Conservation (phyloP, 64 coral and sea anemone species). For the Porites lutea region DNA sequence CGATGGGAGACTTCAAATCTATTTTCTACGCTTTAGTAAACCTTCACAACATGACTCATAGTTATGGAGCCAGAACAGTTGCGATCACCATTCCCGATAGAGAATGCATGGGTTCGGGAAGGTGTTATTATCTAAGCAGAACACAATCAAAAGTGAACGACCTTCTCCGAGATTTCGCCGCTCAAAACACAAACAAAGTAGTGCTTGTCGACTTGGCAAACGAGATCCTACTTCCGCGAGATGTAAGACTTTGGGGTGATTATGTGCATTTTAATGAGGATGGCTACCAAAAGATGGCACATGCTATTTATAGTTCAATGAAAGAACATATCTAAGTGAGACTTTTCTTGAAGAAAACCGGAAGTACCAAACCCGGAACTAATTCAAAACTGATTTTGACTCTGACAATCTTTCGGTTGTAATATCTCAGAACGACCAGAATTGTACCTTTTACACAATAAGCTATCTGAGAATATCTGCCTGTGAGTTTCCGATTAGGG, state of each 20-base stretch:
- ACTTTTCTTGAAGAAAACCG: too few relatives aligned
- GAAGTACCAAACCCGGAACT: too few relatives aligned
- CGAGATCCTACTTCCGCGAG: constrained; percentile 4
- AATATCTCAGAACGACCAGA: too few relatives aligned
- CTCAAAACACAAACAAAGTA: constrained; percentile 31
- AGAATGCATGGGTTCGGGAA: constrained; percentile 41
- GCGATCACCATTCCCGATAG: constrained; percentile 70
- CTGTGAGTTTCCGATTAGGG: too few relatives aligned
- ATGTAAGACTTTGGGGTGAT: constrained; percentile 39
- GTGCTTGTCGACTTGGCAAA: constrained; percentile 52
- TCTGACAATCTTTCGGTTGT: too few relatives aligned
- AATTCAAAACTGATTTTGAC: too few relatives aligned
- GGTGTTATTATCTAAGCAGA: constrained; percentile 40
- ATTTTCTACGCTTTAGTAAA: constrained; percentile 62
- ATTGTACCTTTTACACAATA: too few relatives aligned
- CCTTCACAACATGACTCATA: constrained; percentile 40
- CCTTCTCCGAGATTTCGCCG: constrained; percentile 36
- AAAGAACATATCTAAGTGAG: constrained; percentile 19
- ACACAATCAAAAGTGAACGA: constrained; percentile 52
- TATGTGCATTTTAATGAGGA: constrained; percentile 56
- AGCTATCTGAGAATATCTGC: too few relatives aligned
- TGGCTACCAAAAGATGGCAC: constrained; percentile 78
- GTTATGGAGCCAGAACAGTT: constrained; percentile 49
- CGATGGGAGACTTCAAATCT: background rate
- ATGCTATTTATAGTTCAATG: constrained; percentile 62